Percentiles rank a stretch among this genome's conserved stretches.
phyloP scores from a whole-genome alignment of 1,140 invertebrate genomes.

The Drosophila nasuta region DNA sequence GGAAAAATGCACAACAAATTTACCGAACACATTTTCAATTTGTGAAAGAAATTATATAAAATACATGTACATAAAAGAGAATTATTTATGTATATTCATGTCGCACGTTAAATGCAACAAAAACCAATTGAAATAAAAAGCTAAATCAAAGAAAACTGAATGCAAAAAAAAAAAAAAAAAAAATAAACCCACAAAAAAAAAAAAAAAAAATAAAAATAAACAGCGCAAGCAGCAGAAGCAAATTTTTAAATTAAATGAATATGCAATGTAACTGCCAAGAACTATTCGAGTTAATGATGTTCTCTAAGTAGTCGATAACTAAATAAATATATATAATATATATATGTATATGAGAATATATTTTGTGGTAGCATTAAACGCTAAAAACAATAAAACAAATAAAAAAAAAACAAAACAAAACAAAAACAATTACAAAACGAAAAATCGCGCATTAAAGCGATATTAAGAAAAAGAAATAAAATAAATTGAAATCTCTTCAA shows the following conservation, averaged over 20 bases:
- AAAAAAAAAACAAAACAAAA: neutral
- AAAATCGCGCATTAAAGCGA: conserved; percentile 18
- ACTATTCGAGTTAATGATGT: conserved; percentile 80
- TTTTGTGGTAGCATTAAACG: conserved; percentile 64
- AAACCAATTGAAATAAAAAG: conserved; percentile 10
- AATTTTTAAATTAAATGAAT: conserved; percentile 65
- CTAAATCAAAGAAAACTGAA: conserved; percentile 51
- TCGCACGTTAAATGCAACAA: conserved; percentile 31
- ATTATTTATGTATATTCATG: conserved; percentile 54
- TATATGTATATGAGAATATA: conserved; percentile 61
- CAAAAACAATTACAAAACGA: conserved; percentile 26
- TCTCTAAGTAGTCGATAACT: conserved; percentile 69
- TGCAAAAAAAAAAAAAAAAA: conserved; percentile 13
- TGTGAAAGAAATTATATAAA: conserved; percentile 73
- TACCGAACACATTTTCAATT: conserved; percentile 9
- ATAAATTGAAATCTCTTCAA: conserved; percentile 10
- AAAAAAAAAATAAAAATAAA: conserved; percentile 26
- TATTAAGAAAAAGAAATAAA: conserved; percentile 16
- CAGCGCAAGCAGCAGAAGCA: conserved; percentile 27
- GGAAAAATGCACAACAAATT: conserved; percentile 19
- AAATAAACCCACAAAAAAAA: conserved; percentile 16
- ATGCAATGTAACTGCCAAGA: conserved; percentile 80
- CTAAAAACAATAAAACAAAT: conserved; percentile 27
- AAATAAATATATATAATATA: conserved; percentile 34
- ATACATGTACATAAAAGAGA: conserved; percentile 49